Base-by-base conservation (phyloP, 2,888 invertebrate genomes). In the Netelia fuscicornis region DNA sequence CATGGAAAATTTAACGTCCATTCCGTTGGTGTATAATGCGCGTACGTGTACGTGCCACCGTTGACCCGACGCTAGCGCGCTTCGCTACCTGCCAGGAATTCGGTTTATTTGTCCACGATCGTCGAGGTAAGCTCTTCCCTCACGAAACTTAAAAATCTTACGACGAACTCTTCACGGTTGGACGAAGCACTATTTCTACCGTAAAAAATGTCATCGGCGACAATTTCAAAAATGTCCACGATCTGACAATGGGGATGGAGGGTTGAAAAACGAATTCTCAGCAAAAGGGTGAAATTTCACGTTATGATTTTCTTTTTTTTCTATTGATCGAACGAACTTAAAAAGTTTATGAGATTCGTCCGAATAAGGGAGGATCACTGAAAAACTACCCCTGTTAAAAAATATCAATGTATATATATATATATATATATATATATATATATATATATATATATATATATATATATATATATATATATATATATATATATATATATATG, bases 1-100 rank as follows among this genome's bases (percentile, higher is more conserved):
- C 79, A 75, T 67, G 54, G 58, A 84, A 84, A 83, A 80, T 84
- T 76, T 76, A 56, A 76, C 75, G 75, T 80, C 76, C 65, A 76
- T 80, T 65, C 17, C 62, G 52, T 67, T 25, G 44, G 62, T 67
- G 62, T 60, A 56, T 44, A 60, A 25, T 70, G 62, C 62, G 56
- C 23, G 76, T 23, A 58, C 37, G 71, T 71, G 71, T 11, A n/a
- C 10, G 13, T 60, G 0, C 56, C 23, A 17, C 42, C 11, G 42
- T 8, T 52, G 52, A 30, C 17, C 71, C n/a, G 6, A 11, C 60
- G 64, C 23, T 70, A 42, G n/a, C 30, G 48, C 23, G 64, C 64
- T 65, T 42, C 70, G 30, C 37, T 54, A 65, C 65, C 71, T 79
- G 64, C 20, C 64, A 64, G 64, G 71, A 79, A 79, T 79, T 79